phyloP scores from a whole-genome alignment of 2,888 invertebrate genomes.

The Noctuana brunneofusca region DNA sequence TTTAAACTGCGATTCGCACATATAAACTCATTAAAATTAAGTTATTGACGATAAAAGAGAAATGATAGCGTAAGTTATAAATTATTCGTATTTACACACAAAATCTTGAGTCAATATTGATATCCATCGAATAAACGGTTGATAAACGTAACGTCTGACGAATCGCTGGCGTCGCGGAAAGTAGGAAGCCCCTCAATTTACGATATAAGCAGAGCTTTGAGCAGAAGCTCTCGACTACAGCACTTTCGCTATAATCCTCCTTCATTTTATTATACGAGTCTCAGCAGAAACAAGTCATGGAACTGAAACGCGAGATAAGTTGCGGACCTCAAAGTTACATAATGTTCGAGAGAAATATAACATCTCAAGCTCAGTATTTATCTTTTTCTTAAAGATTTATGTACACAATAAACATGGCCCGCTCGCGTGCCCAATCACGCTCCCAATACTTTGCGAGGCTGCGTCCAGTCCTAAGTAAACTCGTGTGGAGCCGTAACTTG shows the following conservation, averaged over 20 bases:
- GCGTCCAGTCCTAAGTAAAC: slow-evolving; percentile 72
- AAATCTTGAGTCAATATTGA: neutral
- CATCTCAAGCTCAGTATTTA: slow-evolving; percentile 36
- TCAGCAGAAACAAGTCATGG: slow-evolving; percentile 19
- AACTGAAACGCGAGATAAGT: slow-evolving; percentile 21
- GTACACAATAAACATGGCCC: slow-evolving; percentile 66
- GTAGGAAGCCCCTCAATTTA: slow-evolving; percentile 14
- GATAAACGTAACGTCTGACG: slow-evolving; percentile 18
- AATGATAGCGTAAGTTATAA: neutral
- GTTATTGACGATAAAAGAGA: no score
- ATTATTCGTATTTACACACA: neutral
- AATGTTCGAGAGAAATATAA: slow-evolving; percentile 35
- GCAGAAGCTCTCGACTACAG: slow-evolving; percentile 21
- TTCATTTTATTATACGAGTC: slow-evolving; percentile 21
- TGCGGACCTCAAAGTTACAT: slow-evolving; percentile 15
- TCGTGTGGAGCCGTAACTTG: slow-evolving; percentile 56
- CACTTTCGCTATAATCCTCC: slow-evolving; percentile 11
- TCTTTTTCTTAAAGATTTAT: slow-evolving; percentile 64
- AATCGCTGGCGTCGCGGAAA: slow-evolving; percentile 16
- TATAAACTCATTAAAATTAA: no score
- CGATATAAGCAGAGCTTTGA: slow-evolving; percentile 15
- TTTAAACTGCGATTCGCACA: no score
- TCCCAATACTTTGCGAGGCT: slow-evolving; percentile 56
- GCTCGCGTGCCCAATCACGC: slow-evolving; percentile 66
- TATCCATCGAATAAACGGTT: slow-evolving; percentile 10